Evolutionary conservation across 2,113 vertebrate species (phyloP).

Genomic region (Scomber japonicus): DNA sequence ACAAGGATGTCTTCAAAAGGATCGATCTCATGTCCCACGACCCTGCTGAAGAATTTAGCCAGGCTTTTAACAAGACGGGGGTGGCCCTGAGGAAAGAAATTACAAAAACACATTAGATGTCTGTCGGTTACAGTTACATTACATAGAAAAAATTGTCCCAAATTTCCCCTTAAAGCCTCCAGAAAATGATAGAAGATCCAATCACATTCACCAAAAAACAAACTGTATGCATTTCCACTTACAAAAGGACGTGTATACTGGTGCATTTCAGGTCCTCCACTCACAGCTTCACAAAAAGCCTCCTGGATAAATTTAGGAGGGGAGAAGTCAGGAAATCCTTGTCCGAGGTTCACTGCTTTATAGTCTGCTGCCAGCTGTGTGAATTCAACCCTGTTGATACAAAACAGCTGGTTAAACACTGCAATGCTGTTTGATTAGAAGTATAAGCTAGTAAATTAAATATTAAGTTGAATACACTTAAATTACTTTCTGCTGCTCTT

Average conservation of each 20-base stretch:
- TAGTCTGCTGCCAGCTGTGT: conserved; percentile 84
- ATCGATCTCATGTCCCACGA: conserved; percentile 88
- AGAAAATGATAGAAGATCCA: no score
- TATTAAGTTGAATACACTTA: no score
- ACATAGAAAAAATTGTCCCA: no score
- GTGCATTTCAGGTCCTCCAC: conserved; percentile 86
- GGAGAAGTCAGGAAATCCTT: conserved; percentile 94
- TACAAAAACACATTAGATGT: no score
- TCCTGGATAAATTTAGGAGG: conserved; percentile 90
- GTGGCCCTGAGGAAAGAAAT: conserved; percentile 87
- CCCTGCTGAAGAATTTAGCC: conserved; percentile 89
- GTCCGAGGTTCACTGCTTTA: conserved; percentile 92
- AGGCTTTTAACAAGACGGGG: conserved; percentile 89
- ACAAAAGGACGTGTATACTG: conserved; percentile 95
- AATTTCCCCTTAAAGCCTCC: no score
- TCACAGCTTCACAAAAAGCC: conserved; percentile 84
- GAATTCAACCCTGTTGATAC: conserved; percentile 90
- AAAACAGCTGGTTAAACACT: conserved; percentile 5
- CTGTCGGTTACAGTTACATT: no score
- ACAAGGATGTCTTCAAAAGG: conserved; percentile 91
- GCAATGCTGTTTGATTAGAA: no score
- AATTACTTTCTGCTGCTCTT: no score
- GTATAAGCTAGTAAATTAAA: no score
- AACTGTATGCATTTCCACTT: conserved; percentile 58
- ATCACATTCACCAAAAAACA: no score